phyloP scores from a whole-genome alignment of 2,888 invertebrate genomes.

The Coenonympha arcania region DNA sequence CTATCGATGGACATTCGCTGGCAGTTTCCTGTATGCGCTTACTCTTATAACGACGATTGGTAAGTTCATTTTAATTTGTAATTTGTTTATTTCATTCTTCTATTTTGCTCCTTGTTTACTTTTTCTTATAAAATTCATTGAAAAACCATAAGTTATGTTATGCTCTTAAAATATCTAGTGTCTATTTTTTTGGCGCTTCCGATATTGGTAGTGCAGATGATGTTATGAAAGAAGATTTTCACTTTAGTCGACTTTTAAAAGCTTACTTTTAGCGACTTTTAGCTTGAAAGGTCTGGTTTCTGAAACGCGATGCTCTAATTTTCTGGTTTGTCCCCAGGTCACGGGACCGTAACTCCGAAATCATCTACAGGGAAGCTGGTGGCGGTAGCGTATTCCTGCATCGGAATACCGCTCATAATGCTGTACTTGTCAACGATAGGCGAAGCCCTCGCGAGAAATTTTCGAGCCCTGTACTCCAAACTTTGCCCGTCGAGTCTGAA shows the following conservation, averaged over 20 bases:
- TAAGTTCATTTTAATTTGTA: conserved; percentile 72
- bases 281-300: too few relatives aligned
- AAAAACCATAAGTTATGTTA: too few relatives aligned
- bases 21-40: conserved; percentile 92
- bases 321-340: conserved; percentile 79
- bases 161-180: too few relatives aligned
- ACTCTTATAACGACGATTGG: conserved; percentile 96
- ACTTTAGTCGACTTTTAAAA: too few relatives aligned
- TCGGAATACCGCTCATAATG: conserved; percentile 91
- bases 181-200: too few relatives aligned
- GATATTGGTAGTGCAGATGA: too few relatives aligned
- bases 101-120: too few relatives aligned
- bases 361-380: conserved; percentile 86
- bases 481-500: conserved; percentile 47
- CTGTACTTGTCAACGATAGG: conserved; percentile 91
- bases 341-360: conserved; percentile 86
- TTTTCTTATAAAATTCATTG: too few relatives aligned
- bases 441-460: conserved; percentile 85
- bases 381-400: conserved; percentile 87
- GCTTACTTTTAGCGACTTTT: too few relatives aligned
- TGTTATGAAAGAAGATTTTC: too few relatives aligned
- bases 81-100: too few relatives aligned
- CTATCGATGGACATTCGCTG: conserved; percentile 92
- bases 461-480: conserved; percentile 80
- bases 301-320: too few relatives aligned